These are phyloP conservation scores for Orthonychiurus folsomi DNA, from an alignment of 2,888 invertebrate genomes.

Conservation along the genomic window DNA sequence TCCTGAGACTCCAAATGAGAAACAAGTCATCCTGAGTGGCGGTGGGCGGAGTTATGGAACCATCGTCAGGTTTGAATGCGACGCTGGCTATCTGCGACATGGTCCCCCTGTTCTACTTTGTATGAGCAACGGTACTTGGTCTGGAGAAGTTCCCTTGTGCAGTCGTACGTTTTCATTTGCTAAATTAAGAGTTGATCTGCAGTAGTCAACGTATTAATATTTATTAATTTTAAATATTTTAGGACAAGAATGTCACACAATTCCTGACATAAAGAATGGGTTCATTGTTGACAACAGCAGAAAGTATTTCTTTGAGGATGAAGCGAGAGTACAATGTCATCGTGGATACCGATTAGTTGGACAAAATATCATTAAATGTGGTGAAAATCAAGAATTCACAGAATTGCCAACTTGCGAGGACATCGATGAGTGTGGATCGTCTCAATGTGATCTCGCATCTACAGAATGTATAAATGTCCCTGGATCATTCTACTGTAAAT, in stretches of 20 bases:
- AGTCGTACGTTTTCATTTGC: slow-evolving; percentile 53
- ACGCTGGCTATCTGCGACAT: slow-evolving; percentile 76
- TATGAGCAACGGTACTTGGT: slow-evolving; percentile 94
- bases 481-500: slow-evolving; percentile 76
- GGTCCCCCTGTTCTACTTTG: slow-evolving; percentile 85
- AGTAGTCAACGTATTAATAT: no score
- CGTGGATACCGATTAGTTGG: slow-evolving; percentile 76
- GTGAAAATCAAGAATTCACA: slow-evolving; percentile 65
- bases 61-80: slow-evolving; percentile 83
- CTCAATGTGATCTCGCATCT: slow-evolving; percentile 80
- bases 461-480: slow-evolving; percentile 83
- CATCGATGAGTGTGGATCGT: slow-evolving; percentile 78
- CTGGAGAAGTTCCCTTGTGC: slow-evolving; percentile 79
- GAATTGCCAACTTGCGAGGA: slow-evolving; percentile 71
- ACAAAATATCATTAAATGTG: slow-evolving; percentile 73
- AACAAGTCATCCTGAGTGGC: slow-evolving; percentile 76
- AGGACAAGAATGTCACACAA: slow-evolving; percentile 60
- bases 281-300: slow-evolving; percentile 70
- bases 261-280: slow-evolving; percentile 77
- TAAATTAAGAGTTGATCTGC: no score
- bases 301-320: slow-evolving; percentile 75
- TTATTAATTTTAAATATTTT: slow-evolving; percentile 5
- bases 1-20: slow-evolving; percentile 77
- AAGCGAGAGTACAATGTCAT: slow-evolving; percentile 82
- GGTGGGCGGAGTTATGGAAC: slow-evolving; percentile 88